Evolutionary conservation across 2,888 invertebrate genomes (phyloP).

Genomic region (Spisula solida): DNA sequence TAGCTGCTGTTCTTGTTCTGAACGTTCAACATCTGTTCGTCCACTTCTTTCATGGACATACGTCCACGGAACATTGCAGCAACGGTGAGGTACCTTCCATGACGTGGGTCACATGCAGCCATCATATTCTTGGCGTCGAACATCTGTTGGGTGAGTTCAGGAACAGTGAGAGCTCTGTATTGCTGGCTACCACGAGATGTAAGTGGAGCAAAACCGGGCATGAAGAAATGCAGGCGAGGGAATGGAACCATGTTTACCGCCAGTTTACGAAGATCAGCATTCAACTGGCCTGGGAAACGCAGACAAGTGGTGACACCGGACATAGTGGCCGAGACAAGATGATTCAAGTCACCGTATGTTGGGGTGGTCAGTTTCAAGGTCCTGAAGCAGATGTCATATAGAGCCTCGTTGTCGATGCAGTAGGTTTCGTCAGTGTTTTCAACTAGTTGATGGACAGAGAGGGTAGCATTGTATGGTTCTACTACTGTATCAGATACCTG

Average conservation of each 20-base stretch:
- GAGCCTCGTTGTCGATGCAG: constrained; percentile 96
- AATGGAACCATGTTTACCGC: constrained; percentile 94
- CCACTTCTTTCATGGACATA: constrained; percentile 91
- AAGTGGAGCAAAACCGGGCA: constrained; percentile 96
- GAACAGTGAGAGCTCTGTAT: constrained; percentile 92
- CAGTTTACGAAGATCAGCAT: constrained; percentile 73
- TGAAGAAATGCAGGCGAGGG: constrained; percentile 96
- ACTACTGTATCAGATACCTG: constrained; percentile 92
- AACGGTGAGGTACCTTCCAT: constrained; percentile 84
- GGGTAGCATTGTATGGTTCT: constrained; percentile 94
- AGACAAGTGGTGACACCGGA: constrained; percentile 91
- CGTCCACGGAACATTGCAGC: constrained; percentile 86
- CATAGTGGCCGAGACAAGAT: constrained; percentile 90
- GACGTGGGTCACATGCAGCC: constrained; percentile 84
- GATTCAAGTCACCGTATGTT: constrained; percentile 95
- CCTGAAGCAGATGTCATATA: constrained; percentile 96
- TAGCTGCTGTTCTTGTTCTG: constrained; percentile 97
- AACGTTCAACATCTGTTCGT: constrained; percentile 96
- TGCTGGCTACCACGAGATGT: constrained; percentile 94
- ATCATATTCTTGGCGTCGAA: constrained; percentile 96
- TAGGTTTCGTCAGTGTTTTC: constrained; percentile 96
- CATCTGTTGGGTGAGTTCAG: constrained; percentile 95
- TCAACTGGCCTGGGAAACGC: constrained; percentile 77
- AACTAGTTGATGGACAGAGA: constrained; percentile 91
- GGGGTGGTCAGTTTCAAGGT: constrained; percentile 94